Conservation (phyloP, 2,113 vertebrate species). For the Hylia prasina region DNA sequence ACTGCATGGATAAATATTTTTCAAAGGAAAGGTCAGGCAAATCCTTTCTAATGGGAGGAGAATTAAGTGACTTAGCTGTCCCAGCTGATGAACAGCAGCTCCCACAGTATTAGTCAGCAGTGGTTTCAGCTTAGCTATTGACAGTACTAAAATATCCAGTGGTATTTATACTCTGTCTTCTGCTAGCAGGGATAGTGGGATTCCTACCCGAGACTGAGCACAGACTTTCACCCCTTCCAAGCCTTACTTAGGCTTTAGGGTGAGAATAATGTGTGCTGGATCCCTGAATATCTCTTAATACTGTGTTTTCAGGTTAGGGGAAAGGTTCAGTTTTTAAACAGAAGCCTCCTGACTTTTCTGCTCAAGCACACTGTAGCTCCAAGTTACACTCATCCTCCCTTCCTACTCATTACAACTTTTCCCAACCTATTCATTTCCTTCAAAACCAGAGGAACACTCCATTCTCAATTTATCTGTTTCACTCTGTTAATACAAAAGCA, state of each 20-base stretch:
- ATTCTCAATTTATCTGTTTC: not conserved
- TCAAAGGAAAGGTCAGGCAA: constrained; percentile 2
- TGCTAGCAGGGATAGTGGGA: not conserved
- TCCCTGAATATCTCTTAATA: not conserved
- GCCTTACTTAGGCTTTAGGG: not conserved
- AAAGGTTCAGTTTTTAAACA: not conserved
- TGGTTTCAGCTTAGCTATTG: not conserved
- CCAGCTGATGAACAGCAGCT: not conserved
- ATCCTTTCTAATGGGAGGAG: constrained; percentile 18
- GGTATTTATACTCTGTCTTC: not conserved
- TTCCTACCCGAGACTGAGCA: not conserved
- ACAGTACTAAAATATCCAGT: not conserved
- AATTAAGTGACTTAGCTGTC: constrained; percentile 2
- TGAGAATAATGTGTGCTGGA: not conserved
- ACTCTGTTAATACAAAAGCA: not conserved
- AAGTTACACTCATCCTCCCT: fast-evolving
- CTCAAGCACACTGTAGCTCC: not conserved
- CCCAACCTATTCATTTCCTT: not conserved
- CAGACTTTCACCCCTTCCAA: not conserved
- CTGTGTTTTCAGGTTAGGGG: not conserved
- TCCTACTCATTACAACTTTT: not conserved
- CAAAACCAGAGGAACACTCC: not conserved
- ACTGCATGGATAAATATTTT: not conserved
- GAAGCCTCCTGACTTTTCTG: not conserved
- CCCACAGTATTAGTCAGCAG: not conserved